A percentile compares a stretch with the other conserved stretches of the same genome.
Evolutionary conservation across 2,888 invertebrate genomes (phyloP).

Genomic region (Eumacrocentrus americanus): DNA sequence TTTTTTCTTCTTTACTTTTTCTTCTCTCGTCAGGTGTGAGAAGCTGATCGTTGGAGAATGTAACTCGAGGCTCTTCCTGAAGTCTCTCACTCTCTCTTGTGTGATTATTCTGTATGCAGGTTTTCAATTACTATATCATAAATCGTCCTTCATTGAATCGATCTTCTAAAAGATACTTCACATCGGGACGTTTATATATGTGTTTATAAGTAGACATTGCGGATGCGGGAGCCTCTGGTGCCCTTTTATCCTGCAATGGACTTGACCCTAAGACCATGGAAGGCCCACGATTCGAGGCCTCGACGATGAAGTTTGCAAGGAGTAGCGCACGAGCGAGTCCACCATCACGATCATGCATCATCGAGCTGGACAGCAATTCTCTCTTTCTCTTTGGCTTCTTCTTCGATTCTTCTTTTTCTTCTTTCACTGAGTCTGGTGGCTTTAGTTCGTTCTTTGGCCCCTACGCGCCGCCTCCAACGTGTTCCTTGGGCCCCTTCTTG

Average conservation of each 20-base stretch:
- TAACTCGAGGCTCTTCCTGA: conserved; percentile 15
- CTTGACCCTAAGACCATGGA: conserved; percentile 7
- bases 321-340: conserved; percentile 35
- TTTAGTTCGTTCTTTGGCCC: conserved; percentile 18
- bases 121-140: conserved; percentile 5
- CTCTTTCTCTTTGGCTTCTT: conserved; percentile 2
- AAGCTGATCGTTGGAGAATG: conserved; percentile 21
- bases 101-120: conserved; percentile 18
- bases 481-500: conserved; percentile 19
- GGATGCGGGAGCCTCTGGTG: conserved; percentile 5
- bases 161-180: neutral
- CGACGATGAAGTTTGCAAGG: conserved; percentile 35
- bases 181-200: neutral
- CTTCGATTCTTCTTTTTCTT: too few relatives aligned
- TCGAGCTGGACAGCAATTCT: conserved; percentile 49
- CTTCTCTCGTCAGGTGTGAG: conserved; percentile 39
- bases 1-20: neutral
- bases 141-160: conserved; percentile 4
- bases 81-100: too few relatives aligned
- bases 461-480: conserved; percentile 28
- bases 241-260: neutral
- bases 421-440: too few relatives aligned
- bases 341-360: conserved; percentile 53
- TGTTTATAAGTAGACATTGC: neutral
- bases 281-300: conserved; percentile 12